These are phyloP conservation scores for Microcebus lehilahytsara DNA, from an alignment of 2,113 vertebrate species.

Conservation along the genomic window DNA sequence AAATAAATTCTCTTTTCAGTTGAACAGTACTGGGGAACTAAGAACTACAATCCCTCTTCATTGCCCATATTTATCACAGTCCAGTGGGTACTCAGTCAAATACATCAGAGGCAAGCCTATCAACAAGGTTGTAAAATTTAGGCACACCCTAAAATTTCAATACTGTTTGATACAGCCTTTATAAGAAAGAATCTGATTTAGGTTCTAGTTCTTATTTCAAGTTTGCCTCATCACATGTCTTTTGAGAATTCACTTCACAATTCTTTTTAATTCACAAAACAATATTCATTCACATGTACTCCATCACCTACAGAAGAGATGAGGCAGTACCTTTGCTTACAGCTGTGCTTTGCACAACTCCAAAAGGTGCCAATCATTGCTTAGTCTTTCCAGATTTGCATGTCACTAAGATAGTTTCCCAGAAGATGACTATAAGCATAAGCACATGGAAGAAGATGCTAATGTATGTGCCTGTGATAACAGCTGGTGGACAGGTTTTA, in stretches of 20 bases:
- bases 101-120: background rate
- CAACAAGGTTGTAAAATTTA: background rate
- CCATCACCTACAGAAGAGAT: background rate
- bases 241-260: background rate
- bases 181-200: background rate
- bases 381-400: background rate
- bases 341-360: background rate
- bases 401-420: background rate
- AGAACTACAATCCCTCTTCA: background rate
- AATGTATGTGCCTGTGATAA: background rate
- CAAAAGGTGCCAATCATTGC: background rate
- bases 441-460: background rate
- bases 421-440: background rate
- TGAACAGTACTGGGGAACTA: background rate
- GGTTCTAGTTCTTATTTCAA: background rate
- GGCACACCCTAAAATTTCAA: background rate
- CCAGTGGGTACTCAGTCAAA: background rate
- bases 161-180: background rate
- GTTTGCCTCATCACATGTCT: background rate
- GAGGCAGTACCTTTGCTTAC: background rate
- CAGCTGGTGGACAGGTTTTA: background rate
- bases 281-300: background rate
- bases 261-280: conserved; percentile 26
- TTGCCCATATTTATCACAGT: background rate
- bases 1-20: conserved; percentile 1